Conservation (phyloP, 92 coral and sea anemone species). For the Bergia sp. region DNA sequence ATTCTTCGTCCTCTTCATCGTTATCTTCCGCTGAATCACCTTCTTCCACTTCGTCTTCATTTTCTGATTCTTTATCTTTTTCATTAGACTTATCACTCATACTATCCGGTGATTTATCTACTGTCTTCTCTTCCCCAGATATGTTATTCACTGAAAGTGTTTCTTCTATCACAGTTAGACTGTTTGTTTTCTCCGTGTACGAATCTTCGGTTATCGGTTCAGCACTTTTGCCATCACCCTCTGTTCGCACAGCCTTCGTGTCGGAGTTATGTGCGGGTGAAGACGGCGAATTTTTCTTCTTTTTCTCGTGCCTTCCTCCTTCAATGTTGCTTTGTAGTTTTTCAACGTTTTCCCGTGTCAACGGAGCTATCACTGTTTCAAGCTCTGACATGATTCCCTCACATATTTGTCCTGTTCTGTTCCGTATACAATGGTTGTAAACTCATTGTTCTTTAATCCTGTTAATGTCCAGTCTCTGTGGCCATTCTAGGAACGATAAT, state of each 20-base stretch:
- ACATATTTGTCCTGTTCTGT: background rate
- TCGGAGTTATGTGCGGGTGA: background rate
- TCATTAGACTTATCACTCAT: slow-evolving; percentile 37
- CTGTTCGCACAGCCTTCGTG: background rate
- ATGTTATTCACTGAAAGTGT: background rate
- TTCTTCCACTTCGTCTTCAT: slow-evolving; percentile 8
- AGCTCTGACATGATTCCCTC: slow-evolving; percentile 9
- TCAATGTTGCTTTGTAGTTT: slow-evolving; percentile 53
- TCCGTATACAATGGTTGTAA: background rate
- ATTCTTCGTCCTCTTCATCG: slow-evolving; percentile 17
- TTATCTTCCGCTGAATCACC: slow-evolving; percentile 4
- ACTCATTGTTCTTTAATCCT: background rate
- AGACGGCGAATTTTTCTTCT: background rate
- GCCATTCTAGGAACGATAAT: background rate
- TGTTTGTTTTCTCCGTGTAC: slow-evolving; percentile 15
- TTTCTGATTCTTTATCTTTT: slow-evolving; percentile 17
- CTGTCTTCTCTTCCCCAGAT: background rate
- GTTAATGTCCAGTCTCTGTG: background rate
- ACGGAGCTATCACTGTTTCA: slow-evolving; percentile 35
- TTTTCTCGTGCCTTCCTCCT: background rate
- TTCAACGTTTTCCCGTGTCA: slow-evolving; percentile 67
- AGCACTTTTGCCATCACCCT: slow-evolving; percentile 32
- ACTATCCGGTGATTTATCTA: background rate
- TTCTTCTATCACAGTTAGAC: background rate
- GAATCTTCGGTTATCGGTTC: slow-evolving; percentile 34